Evolutionary conservation across 2,888 invertebrate genomes (phyloP).

Genomic region (Drosophila phalerata): DNA sequence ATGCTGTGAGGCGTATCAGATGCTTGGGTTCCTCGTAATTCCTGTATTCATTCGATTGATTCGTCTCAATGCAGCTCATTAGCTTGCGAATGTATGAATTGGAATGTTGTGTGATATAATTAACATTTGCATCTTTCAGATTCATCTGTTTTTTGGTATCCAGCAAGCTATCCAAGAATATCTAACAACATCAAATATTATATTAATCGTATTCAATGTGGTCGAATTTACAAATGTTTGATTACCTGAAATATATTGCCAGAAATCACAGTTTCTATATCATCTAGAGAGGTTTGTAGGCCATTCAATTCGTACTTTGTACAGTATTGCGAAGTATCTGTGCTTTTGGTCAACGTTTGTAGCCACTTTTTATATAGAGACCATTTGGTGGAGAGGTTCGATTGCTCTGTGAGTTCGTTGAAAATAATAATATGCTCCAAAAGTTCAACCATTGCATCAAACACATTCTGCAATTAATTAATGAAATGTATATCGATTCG

Average conservation of each 20-base stretch:
- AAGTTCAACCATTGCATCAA: conserved; percentile 88
- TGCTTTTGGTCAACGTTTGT: conserved; percentile 89
- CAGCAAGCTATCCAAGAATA: conserved; percentile 52
- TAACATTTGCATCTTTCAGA: conserved; percentile 54
- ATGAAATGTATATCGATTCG: no score
- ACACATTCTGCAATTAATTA: conserved; percentile 74
- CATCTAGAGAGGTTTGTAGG: conserved; percentile 90
- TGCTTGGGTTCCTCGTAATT: conserved; percentile 85
- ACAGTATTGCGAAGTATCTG: conserved; percentile 86
- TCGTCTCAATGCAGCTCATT: conserved; percentile 42
- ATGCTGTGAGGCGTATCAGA: conserved; percentile 89
- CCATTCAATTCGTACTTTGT: conserved; percentile 88
- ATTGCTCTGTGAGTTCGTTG: conserved; percentile 81
- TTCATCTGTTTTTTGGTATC: conserved; percentile 61
- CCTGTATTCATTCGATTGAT: conserved; percentile 46
- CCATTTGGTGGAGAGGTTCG: conserved; percentile 88
- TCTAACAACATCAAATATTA: conserved; percentile 24
- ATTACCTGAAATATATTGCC: conserved; percentile 65
- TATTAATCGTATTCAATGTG: no score
- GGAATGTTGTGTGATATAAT: conserved; percentile 58
- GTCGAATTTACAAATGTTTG: neutral
- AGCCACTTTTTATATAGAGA: conserved; percentile 91
- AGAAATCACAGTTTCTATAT: conserved; percentile 80
- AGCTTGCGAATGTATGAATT: conserved; percentile 62
- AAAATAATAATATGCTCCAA: conserved; percentile 89